phyloP scores from a whole-genome alignment of 92 coral and sea anemone genomes.

The Phenganax subtilis region DNA sequence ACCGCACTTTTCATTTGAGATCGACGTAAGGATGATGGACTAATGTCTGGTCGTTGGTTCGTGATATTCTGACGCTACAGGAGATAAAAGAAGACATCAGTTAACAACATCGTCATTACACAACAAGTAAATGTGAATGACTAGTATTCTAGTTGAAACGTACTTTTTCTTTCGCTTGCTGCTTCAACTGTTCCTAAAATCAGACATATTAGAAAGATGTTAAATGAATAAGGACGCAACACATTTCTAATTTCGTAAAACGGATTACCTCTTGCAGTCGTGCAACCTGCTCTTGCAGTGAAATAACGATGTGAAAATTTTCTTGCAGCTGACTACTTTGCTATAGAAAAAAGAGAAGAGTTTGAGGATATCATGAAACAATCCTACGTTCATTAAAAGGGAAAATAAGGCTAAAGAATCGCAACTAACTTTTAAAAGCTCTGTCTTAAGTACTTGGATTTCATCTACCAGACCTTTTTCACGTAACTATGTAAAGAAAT shows the following conservation, averaged over 20 bases:
- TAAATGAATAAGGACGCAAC: not conserved
- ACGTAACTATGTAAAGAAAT: conserved; percentile 48
- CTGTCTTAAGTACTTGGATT: conserved; percentile 65
- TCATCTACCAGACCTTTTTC: conserved; percentile 68
- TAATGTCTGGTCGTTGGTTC: conserved; percentile 18
- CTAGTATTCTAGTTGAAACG: not conserved
- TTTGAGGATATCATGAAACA: not conserved
- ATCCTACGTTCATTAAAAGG: not conserved
- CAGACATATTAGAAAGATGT: not conserved
- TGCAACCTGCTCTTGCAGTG: conserved; percentile 91
- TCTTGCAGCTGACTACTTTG: conserved; percentile 94
- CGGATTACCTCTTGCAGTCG: conserved; percentile 79
- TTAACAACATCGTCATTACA: not conserved
- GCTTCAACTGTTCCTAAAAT: conserved; percentile 85
- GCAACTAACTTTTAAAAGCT: conserved; percentile 65
- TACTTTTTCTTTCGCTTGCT: conserved; percentile 97
- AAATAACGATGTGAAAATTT: conserved; percentile 79
- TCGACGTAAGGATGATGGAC: conserved; percentile 13
- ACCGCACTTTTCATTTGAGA: conserved; percentile 30
- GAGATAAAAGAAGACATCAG: not conserved
- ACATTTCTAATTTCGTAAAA: not conserved
- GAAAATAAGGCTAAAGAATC: not conserved
- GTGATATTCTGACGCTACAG: conserved; percentile 28
- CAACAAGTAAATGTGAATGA: not conserved
- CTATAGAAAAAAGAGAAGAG: conserved; percentile 39